Evolutionary conservation across 2,888 invertebrate genomes (phyloP).

Genomic region (Meandrusa payeni): DNA sequence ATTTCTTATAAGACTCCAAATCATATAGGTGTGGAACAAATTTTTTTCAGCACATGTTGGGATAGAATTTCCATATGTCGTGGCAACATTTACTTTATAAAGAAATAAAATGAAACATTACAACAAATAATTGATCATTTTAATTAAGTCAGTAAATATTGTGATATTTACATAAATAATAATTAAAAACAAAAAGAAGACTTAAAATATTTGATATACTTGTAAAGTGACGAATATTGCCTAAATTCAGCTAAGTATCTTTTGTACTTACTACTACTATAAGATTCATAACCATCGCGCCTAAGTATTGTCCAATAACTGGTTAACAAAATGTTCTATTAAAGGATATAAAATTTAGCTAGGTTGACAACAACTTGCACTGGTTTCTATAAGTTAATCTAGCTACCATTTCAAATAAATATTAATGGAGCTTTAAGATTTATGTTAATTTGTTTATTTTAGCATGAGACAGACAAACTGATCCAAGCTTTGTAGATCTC

Average conservation of each 20-base stretch:
- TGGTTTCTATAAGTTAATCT: slow-evolving; percentile 24
- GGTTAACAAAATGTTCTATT: slow-evolving; percentile 41
- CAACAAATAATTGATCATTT: background rate
- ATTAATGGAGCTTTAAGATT: background rate
- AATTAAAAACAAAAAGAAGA: slow-evolving; percentile 44
- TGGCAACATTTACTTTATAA: too few relatives aligned
- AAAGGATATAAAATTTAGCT: slow-evolving; percentile 33
- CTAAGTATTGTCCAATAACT: slow-evolving; percentile 49
- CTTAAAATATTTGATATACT: slow-evolving; percentile 41
- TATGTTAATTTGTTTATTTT: too few relatives aligned
- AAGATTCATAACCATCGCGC: slow-evolving; percentile 58
- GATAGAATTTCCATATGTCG: too few relatives aligned
- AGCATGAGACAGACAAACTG: too few relatives aligned
- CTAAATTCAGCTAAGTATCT: slow-evolving; percentile 49
- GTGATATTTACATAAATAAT: slow-evolving; percentile 71
- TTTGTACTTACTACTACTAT: slow-evolving; percentile 55
- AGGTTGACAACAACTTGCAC: slow-evolving; percentile 41
- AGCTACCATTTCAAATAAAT: slow-evolving; percentile 11
- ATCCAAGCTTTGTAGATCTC: too few relatives aligned
- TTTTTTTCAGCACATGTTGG: too few relatives aligned
- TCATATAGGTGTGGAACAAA: too few relatives aligned
- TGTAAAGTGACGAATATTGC: slow-evolving; percentile 39
- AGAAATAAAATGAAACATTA: background rate
- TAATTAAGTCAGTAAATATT: slow-evolving; percentile 50
- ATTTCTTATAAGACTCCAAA: too few relatives aligned